Percentiles rank a stretch among this genome's conserved stretches.
phyloP scores from a whole-genome alignment of 2,113 vertebrate genomes.

The Calyptommatus sinebrachiatus region DNA sequence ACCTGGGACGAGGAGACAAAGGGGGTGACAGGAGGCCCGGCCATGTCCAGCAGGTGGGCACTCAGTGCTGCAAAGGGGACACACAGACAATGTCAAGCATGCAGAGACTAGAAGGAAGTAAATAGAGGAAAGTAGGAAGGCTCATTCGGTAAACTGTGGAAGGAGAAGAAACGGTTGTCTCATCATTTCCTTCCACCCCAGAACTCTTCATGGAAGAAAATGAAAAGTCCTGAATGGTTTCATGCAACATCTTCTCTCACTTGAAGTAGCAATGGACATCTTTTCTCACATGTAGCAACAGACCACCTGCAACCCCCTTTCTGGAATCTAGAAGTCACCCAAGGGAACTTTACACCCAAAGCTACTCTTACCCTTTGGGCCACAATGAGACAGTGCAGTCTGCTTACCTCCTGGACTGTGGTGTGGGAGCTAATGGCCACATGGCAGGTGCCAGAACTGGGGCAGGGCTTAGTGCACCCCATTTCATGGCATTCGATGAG shows the following conservation, averaged over 20 bases:
- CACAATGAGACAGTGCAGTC: neutral
- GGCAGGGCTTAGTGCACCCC: constrained; percentile 86
- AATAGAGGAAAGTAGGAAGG: neutral
- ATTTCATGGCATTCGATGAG: constrained; percentile 87
- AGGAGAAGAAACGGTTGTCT: neutral
- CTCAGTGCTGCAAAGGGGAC: constrained; percentile 56
- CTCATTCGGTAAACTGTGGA: neutral
- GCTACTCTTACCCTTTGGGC: no score
- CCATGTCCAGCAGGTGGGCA: constrained; percentile 33
- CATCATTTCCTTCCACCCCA: neutral
- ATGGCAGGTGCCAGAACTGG: constrained; percentile 80
- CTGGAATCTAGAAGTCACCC: neutral
- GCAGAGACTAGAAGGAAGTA: neutral
- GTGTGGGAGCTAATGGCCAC: constrained; percentile 93
- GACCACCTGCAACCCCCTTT: fast-evolving
- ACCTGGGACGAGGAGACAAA: constrained; percentile 72
- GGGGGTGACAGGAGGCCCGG: constrained; percentile 51
- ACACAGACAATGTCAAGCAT: constrained; percentile 14
- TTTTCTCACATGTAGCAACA: no score
- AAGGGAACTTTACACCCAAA: no score
- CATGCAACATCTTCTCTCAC: neutral
- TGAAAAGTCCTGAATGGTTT: neutral
- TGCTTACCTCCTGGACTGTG: constrained; percentile 87
- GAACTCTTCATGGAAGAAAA: neutral
- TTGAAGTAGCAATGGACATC: neutral